A percentile compares a stretch with the other conserved stretches of the same genome.
Evolutionary conservation across 2,113 vertebrate species (phyloP).

Genomic region (Acrocephalus kingi): DNA sequence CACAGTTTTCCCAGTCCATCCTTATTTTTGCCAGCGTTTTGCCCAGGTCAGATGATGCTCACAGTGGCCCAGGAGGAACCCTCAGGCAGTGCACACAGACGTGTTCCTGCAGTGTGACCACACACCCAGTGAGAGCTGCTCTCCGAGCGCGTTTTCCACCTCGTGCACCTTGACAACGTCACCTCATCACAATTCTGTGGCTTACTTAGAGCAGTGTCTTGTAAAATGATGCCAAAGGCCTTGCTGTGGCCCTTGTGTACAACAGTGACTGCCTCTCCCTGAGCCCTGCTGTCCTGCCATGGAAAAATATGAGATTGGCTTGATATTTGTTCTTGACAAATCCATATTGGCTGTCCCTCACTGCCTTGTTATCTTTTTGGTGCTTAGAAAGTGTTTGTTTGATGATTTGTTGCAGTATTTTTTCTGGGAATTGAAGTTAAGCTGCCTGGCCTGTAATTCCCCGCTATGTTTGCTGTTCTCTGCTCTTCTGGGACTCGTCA

Average conservation of each 20-base stretch:
- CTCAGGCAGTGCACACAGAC: accelerated
- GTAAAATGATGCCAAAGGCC: background rate
- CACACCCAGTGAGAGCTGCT: background rate
- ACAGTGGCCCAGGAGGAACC: background rate
- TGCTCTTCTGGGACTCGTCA: background rate
- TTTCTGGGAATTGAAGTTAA: slow-evolving; percentile 37
- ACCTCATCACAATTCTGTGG: background rate
- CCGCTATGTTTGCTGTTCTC: background rate
- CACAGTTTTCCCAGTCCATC: background rate
- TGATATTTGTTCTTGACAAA: background rate
- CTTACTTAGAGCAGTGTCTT: background rate
- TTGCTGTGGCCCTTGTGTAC: background rate
- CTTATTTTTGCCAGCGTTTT: accelerated
- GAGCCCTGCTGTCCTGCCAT: background rate
- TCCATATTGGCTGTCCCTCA: background rate
- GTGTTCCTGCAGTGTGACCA: background rate
- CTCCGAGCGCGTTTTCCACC: background rate
- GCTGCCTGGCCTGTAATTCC: slow-evolving; percentile 23
- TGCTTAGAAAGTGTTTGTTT: background rate
- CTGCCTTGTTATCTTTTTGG: background rate
- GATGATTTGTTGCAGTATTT: slow-evolving; percentile 9
- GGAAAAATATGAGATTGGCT: background rate
- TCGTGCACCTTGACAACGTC: accelerated
- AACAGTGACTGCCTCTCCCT: background rate
- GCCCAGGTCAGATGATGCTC: accelerated